Percentiles rank a stretch among this genome's conserved stretches.
phyloP scores from a whole-genome alignment of 2,113 vertebrate species.

The Apus apus region DNA sequence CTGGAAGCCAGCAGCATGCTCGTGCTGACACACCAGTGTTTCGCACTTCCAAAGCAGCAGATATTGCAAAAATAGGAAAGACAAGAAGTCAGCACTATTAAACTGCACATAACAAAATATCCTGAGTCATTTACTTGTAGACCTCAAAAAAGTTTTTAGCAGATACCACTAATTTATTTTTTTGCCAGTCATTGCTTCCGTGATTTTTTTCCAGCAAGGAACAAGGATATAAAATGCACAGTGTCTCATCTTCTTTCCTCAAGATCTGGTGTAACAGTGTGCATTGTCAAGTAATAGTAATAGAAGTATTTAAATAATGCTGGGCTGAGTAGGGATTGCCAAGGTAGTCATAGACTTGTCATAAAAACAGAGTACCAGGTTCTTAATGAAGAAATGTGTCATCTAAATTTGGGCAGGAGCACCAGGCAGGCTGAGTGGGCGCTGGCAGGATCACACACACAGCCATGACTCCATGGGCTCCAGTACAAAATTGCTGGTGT shows the following conservation, averaged over 20 bases:
- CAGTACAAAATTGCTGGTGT: neutral
- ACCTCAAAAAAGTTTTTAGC: neutral
- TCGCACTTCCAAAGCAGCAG: neutral
- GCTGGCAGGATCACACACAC: neutral
- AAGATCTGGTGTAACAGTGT: neutral
- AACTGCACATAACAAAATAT: neutral
- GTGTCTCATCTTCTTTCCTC: neutral
- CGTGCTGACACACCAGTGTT: neutral
- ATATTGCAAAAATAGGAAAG: neutral
- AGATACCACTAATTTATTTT: neutral
- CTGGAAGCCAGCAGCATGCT: neutral
- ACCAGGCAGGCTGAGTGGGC: neutral
- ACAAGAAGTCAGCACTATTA: neutral
- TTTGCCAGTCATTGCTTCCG: neutral
- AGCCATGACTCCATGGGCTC: neutral
- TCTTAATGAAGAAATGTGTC: neutral
- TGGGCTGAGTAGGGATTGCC: neutral
- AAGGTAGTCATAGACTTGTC: neutral
- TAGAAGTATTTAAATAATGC: neutral
- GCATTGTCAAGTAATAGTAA: neutral
- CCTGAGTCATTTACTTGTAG: slow-evolving; percentile 9
- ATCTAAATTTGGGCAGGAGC: neutral
- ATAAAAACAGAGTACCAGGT: neutral
- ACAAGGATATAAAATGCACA: neutral
- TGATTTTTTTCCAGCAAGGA: neutral